phyloP scores from a whole-genome alignment of 2,888 invertebrate species.

The Agrotis puta region DNA sequence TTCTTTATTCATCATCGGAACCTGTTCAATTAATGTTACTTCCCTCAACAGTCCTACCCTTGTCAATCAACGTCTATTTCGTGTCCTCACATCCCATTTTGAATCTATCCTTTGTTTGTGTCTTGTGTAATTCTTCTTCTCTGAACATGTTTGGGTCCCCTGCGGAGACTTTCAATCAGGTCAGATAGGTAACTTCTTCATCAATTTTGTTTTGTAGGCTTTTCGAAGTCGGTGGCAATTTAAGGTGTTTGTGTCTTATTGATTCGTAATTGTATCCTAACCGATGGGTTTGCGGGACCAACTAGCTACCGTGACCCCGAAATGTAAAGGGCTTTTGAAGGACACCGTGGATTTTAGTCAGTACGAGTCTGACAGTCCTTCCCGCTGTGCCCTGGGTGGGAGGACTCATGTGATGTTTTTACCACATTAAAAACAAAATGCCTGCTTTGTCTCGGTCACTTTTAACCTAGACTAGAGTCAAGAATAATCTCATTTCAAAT shows the following conservation, averaged over 20 bases:
- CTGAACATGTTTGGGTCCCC: constrained; percentile 32
- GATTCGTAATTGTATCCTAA: neutral
- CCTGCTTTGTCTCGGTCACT: too few species aligned
- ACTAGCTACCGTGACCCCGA: too few species aligned
- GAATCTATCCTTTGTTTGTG: constrained; percentile 50
- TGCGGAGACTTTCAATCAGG: constrained; percentile 44
- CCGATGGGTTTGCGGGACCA: too few species aligned
- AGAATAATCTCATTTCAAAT: too few species aligned
- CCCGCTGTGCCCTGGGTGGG: too few species aligned
- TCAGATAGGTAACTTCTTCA: constrained; percentile 10
- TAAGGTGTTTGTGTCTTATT: neutral
- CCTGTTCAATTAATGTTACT: constrained; percentile 68
- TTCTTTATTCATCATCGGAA: constrained; percentile 67
- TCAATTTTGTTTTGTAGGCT: constrained; percentile 1
- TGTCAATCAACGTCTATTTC: constrained; percentile 70
- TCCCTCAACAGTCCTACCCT: constrained; percentile 66
- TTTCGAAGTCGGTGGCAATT: neutral
- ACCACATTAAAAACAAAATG: too few species aligned
- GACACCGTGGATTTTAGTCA: too few species aligned
- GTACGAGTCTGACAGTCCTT: too few species aligned
- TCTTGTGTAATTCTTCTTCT: constrained; percentile 50
- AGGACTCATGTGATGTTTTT: too few species aligned
- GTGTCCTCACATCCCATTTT: constrained; percentile 52
- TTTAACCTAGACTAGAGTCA: too few species aligned
- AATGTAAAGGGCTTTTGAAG: too few species aligned